Conservation (phyloP, 2,888 invertebrate genomes). For the Linnaemya vulpina region DNA sequence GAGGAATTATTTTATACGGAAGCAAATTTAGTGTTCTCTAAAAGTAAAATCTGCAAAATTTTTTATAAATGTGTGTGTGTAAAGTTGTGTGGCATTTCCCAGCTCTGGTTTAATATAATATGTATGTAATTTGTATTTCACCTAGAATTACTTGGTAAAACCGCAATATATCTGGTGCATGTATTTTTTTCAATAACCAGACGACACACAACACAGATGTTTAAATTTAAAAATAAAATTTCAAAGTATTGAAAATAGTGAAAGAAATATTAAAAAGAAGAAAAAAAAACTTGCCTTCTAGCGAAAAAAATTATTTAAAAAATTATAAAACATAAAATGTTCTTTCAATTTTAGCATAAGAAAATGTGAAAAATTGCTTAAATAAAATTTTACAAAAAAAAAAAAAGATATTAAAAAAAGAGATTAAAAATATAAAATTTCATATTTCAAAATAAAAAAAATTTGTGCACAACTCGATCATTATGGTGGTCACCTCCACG, state of each 20-base stretch:
- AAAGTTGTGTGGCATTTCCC: no score
- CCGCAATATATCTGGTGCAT: conserved; percentile 28
- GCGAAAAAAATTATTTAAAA: not conserved
- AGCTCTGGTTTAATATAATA: not conserved
- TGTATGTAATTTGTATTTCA: conserved; percentile 19
- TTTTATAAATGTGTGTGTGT: no score
- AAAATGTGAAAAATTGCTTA: conserved; percentile 45
- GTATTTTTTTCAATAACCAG: not conserved
- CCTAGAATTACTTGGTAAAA: conserved; percentile 22
- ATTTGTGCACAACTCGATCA: conserved; percentile 56
- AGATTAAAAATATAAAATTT: conserved; percentile 9
- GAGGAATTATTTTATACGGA: no score
- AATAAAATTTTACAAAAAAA: conserved; percentile 16
- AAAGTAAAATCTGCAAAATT: no score
- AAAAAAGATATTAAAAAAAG: conserved; percentile 14
- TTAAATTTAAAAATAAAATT: conserved; percentile 17
- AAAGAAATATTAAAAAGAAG: no score
- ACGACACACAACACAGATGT: conserved; percentile 23
- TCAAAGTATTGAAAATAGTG: conserved; percentile 1
- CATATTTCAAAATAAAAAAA: conserved; percentile 42
- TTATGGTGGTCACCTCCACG: conserved; percentile 81
- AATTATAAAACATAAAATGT: not conserved
- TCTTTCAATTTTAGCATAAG: conserved; percentile 35
- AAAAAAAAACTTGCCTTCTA: conserved; percentile 46
- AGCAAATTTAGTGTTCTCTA: no score